Evolutionary conservation across 2,797 vertebrate species (phyloP).

Genomic region (Numenius phaeopus): DNA sequence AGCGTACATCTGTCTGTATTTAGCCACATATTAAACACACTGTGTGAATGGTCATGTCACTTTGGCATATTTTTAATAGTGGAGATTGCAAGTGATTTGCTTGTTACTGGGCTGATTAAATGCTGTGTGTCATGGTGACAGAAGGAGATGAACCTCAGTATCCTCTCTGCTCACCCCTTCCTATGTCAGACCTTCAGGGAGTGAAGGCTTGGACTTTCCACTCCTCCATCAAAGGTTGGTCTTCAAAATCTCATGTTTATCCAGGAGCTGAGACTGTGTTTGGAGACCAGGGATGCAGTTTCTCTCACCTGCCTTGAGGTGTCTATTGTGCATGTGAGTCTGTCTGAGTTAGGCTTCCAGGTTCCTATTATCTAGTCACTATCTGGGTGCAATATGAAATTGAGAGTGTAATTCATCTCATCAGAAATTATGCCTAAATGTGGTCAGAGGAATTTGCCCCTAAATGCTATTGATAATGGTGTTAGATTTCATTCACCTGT

Average conservation of each 20-base stretch:
- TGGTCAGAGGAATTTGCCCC: neutral
- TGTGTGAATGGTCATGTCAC: neutral
- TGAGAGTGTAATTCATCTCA: neutral
- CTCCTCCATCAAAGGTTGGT: neutral
- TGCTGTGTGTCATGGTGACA: neutral
- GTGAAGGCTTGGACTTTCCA: neutral
- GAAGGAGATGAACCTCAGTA: no score
- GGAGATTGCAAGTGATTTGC: neutral
- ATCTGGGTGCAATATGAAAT: neutral
- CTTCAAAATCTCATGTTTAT: neutral
- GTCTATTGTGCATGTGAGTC: accelerated
- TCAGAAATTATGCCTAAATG: neutral
- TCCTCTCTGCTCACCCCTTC: neutral
- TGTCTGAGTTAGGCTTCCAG: neutral
- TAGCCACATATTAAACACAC: neutral
- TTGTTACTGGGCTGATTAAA: neutral
- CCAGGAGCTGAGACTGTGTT: neutral
- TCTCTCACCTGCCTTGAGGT: neutral
- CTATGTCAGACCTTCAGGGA: accelerated
- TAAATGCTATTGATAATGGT: accelerated
- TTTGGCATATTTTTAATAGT: neutral
- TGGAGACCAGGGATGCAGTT: neutral
- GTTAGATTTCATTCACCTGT: neutral
- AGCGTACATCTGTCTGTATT: neutral
- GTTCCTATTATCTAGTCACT: neutral